These are phyloP conservation scores for Nemotelus nigrinus DNA, from an alignment of 2,888 invertebrate genomes.

Conservation along the genomic window DNA sequence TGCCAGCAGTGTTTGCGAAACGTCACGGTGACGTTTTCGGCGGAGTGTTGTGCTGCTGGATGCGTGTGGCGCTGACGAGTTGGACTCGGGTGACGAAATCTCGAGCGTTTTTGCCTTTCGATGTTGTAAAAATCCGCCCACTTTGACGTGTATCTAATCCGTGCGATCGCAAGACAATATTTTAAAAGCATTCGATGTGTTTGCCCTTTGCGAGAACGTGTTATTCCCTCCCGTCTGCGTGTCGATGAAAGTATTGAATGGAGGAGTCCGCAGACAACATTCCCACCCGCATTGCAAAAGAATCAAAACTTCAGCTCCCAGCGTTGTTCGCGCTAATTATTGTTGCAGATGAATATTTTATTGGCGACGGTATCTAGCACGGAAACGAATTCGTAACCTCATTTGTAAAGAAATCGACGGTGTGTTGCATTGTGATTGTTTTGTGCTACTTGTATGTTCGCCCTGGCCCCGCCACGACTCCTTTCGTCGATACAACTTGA, in stretches of 20 bases:
- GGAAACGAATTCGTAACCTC: too few species aligned
- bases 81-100: too few species aligned
- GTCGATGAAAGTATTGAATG: background rate
- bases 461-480: background rate
- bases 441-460: background rate
- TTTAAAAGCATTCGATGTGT: too few species aligned
- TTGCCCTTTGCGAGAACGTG: too few species aligned
- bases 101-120: too few species aligned
- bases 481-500: conserved; percentile 18
- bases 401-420: background rate
- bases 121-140: too few species aligned
- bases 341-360: background rate
- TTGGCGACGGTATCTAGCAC: background rate
- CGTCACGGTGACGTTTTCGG: conserved; percentile 26
- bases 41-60: background rate
- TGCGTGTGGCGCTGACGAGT: background rate
- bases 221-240: too few species aligned
- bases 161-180: too few species aligned
- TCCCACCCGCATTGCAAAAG: background rate
- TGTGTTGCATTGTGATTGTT: conserved; percentile 19
- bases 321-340: background rate
- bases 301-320: background rate
- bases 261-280: background rate
- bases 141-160: too few species aligned
- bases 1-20: conserved; percentile 36